Percentiles rank a stretch among this genome's conserved stretches.
Evolutionary conservation across 2,797 vertebrate species (phyloP).

Genomic region (Syndactyla subalaris): DNA sequence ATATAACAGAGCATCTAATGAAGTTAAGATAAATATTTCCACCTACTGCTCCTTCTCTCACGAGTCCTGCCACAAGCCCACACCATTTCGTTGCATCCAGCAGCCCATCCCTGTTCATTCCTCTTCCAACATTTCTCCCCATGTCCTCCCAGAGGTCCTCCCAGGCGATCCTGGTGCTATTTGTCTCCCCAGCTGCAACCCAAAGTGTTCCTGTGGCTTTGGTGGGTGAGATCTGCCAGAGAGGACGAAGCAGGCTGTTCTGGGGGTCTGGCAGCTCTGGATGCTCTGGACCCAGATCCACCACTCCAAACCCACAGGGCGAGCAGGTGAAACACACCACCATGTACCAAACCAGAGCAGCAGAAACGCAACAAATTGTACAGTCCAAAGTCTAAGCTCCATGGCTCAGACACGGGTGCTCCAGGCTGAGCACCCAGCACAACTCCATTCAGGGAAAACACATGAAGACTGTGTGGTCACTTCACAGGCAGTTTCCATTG

Average conservation of each 20-base stretch:
- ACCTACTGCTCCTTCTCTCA: neutral
- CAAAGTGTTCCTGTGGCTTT: neutral
- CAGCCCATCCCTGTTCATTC: neutral
- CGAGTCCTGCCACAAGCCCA: neutral
- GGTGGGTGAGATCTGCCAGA: neutral
- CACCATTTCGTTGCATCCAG: neutral
- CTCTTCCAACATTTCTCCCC: neutral
- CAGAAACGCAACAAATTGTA: neutral
- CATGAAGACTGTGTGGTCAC: accelerated
- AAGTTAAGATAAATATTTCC: neutral
- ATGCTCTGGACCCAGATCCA: neutral
- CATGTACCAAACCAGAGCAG: accelerated
- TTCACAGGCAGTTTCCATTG: neutral
- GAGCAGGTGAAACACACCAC: neutral
- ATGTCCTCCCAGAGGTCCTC: neutral
- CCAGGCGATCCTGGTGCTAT: neutral
- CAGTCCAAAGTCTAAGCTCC: neutral
- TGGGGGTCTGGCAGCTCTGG: neutral
- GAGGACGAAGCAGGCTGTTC: neutral
- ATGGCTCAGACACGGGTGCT: neutral
- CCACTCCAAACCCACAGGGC: neutral
- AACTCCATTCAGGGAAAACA: neutral
- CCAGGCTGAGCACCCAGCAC: neutral
- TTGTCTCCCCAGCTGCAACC: neutral
- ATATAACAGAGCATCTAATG: neutral